A percentile compares a stretch with the other conserved stretches of the same genome.
Conservation (phyloP, 2,797 vertebrate species). For the Silurus aristotelis region DNA sequence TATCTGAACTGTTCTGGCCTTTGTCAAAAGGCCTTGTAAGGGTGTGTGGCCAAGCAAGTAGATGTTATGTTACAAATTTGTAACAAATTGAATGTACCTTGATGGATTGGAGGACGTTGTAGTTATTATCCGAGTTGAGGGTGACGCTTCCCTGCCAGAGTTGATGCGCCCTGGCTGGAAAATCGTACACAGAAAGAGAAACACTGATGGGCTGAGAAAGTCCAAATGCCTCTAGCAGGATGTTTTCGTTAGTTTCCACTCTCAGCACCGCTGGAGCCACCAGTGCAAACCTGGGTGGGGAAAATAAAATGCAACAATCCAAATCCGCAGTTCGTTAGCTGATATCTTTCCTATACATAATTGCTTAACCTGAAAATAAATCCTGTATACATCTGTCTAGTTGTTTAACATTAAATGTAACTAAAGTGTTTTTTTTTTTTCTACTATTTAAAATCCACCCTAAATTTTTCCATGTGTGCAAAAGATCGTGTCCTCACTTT, state of each 20-base stretch:
- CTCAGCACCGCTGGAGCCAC: conserved; percentile 71
- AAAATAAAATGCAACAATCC: background rate
- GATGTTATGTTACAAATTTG: background rate
- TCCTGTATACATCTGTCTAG: no score
- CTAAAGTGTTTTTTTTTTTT: background rate
- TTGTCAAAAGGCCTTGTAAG: no score
- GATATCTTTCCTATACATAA: background rate
- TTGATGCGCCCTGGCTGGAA: background rate
- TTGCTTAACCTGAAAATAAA: no score
- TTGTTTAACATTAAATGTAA: background rate
- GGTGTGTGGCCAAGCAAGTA: background rate
- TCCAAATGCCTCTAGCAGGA: conserved; percentile 65
- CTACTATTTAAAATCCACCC: background rate
- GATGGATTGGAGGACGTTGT: conserved; percentile 60
- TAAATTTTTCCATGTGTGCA: background rate
- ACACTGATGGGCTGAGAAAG: conserved; percentile 40
- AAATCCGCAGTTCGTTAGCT: no score
- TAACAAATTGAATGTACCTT: conserved; percentile 56
- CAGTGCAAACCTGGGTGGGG: conserved; percentile 65
- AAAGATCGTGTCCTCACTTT: conserved; percentile 23
- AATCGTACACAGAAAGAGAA: conserved; percentile 59
- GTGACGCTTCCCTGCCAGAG: conserved; percentile 49
- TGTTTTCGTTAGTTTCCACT: conserved; percentile 70
- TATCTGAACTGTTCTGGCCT: background rate
- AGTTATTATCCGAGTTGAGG: conserved; percentile 60